Base-by-base conservation (phyloP, 2,113 vertebrate genomes). In the Ammodytes dubius region DNA sequence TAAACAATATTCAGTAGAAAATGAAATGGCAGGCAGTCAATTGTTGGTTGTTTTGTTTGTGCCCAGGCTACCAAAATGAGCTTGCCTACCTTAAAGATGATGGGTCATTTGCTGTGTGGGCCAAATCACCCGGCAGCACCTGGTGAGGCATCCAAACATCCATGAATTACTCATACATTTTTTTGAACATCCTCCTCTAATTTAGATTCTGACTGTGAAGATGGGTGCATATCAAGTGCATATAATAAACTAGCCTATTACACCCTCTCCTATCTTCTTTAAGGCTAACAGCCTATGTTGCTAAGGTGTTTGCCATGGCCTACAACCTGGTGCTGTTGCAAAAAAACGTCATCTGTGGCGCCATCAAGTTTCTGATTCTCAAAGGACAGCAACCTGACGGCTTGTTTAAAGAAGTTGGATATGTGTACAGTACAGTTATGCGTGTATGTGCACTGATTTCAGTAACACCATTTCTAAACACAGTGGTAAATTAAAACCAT, bases 261-360 rank as follows among this genome's bases (percentile, higher is more conserved):
- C 46, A 50, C 14, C 3, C 11, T 56, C 50, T 42, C 35, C 8
- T 82, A 27, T 73, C 42, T 6, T 82, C 37, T 73, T 37, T 4
- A 13, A 99, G 98, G 97, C 43, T 99, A 74, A 98, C 97, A 0
- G 97, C 97, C 1, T 99, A 96, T 0, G 97, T 99, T 43, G 92
- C 91, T 58, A 99, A 98, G 87, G 95, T 99, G 79, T 97, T 99
- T 27, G 17, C 96, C 45, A 90, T 98, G 93, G 94, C 97, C 0
- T 14, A 15, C 66, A 79, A 64, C 2, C 35, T 97, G 63, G 85
- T 94, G 0, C 43, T 79, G 53, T 89, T 98, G 3, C 47, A 95
- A 0, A 77, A 60, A 0, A 1, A 93, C 0, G 90, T 96, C 6
- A 13, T 99, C 72, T 99, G 97, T 0, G 95, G 94, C 0, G 96